Evolutionary conservation across 2,797 vertebrate species (phyloP).

Genomic region (Scarus forsteni): DNA sequence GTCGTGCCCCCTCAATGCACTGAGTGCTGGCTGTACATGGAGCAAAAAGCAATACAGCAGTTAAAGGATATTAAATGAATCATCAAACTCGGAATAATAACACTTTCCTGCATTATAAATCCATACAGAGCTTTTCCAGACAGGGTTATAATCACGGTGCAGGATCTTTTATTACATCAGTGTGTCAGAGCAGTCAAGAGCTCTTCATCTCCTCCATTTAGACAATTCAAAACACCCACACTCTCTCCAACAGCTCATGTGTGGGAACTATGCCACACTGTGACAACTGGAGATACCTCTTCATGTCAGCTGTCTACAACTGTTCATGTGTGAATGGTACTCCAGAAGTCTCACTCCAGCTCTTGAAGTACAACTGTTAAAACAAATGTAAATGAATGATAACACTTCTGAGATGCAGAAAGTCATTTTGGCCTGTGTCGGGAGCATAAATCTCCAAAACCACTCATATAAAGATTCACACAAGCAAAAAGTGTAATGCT

Average conservation of each 20-base stretch:
- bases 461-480: no score
- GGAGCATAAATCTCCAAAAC: no score
- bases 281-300: conserved; percentile 13
- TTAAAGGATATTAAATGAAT: conserved; percentile 63
- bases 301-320: conserved; percentile 29
- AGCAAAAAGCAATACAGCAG: conserved; percentile 30
- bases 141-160: conserved; percentile 38
- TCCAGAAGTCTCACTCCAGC: background rate
- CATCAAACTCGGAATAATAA: conserved; percentile 50
- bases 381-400: no score
- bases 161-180: conserved; percentile 44
- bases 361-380: background rate
- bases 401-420: no score
- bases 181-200: conserved; percentile 43
- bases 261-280: conserved; percentile 18
- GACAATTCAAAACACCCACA: conserved; percentile 30
- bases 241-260: conserved; percentile 14
- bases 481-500: no score
- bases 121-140: conserved; percentile 43
- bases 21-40: conserved; percentile 28
- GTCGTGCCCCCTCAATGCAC: conserved; percentile 8
- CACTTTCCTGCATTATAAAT: conserved; percentile 43
- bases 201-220: conserved; percentile 33
- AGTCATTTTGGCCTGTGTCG: no score
- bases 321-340: conserved; percentile 7